Evolutionary conservation across 2,797 vertebrate species (phyloP), one percentile per base, ranked within the genome.

Genomic region (Serranus cabrilla): DNA sequence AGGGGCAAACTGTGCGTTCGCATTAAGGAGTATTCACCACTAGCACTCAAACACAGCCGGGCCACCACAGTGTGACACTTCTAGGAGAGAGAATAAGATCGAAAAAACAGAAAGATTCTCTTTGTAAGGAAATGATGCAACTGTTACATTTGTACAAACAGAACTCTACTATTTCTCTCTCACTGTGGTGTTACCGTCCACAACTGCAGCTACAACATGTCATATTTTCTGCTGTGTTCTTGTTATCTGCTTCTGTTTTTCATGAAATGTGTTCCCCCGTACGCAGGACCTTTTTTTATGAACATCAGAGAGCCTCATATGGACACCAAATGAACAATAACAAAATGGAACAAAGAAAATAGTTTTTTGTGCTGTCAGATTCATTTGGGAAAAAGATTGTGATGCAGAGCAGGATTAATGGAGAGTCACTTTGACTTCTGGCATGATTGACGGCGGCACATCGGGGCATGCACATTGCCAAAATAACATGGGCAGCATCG

Each of bases 11-110:
- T 98, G 68, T 97, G 93, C 0, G 94, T 98, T 18, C 96, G 97
- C 51, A 95, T 97, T 80, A 97, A 96, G 88, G 97, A 97, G 83
- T 96, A 96, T 0, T 97, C 96, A 4, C 96, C 96, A 0, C 93
- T 97, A 56, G 92, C 95, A 1, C 94, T 97, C 54, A 95, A 96
- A 78, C 94, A 95, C 0, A 94, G 95, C 77, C 93, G 94, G 1
- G 96, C 96, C 4, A 97, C 96, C 72, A 96, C 96, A 0, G 96
- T 97, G 74, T 94, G 88, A 94, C n/a, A 7, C 23, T 18, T 65
- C 31, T 40, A 34, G 37, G 14, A 55, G 62, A 25, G 56, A 61
- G 21, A 52, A 20, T 3, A 7, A 50, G 14, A 50, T n/a, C 20
- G 31, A 42, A 25, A 45, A 34, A 56, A n/a, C n/a, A n/a, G n/a